Percentiles rank a stretch among this genome's conserved stretches.
Conservation (phyloP, 2,888 invertebrate genomes). For the Tuberolachnus salignus region DNA sequence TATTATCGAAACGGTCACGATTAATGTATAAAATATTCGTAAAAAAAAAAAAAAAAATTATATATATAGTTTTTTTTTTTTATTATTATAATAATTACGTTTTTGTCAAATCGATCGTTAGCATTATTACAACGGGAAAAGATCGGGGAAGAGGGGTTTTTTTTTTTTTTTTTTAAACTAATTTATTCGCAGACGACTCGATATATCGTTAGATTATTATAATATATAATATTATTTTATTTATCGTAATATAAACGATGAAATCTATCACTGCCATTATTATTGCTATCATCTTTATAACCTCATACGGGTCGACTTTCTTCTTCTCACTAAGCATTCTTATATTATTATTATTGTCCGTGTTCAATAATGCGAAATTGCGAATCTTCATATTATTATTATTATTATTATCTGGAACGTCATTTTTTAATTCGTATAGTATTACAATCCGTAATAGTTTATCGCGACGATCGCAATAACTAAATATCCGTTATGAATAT, state of each 20-base stretch:
- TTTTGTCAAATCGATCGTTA: too few species aligned
- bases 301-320: slow-evolving; percentile 20
- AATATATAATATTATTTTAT: background rate
- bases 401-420: background rate
- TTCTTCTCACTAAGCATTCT: background rate
- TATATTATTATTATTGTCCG: slow-evolving; percentile 9
- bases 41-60: too few species aligned
- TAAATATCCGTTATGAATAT: too few species aligned
- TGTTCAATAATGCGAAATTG: background rate
- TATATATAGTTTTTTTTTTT: too few species aligned
- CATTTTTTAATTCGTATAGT: background rate
- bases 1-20: too few species aligned
- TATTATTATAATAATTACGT: too few species aligned
- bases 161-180: too few species aligned
- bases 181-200: too few species aligned
- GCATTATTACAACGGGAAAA: too few species aligned
- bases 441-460: background rate
- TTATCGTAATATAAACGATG: background rate
- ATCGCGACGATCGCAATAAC: background rate
- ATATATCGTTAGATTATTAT: too few species aligned
- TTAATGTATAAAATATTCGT: too few species aligned
- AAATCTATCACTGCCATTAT: background rate
- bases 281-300: background rate
- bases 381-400: background rate
- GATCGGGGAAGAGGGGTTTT: too few species aligned